These are phyloP conservation scores for Andricus curvator DNA, from an alignment of 2,888 invertebrate species.

Conservation along the genomic window DNA sequence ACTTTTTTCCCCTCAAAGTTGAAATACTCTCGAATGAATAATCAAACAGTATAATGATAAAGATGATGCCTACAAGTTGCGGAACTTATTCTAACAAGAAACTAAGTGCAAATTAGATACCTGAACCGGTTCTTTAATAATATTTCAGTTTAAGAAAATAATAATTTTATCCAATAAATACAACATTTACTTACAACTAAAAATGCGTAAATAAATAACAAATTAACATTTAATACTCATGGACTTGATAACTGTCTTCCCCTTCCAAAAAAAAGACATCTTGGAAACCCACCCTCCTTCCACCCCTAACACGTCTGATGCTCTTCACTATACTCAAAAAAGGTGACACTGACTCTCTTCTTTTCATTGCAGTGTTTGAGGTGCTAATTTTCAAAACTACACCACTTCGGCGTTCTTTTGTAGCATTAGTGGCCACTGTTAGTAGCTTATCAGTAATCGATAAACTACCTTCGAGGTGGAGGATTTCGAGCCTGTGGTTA, in stretches of 20 bases:
- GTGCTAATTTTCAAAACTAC: slow-evolving; percentile 1
- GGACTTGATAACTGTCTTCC: background rate
- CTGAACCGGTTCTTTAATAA: background rate
- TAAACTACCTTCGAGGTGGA: background rate
- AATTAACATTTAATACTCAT: background rate
- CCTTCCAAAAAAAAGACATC: slow-evolving; percentile 10
- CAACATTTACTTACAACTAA: background rate
- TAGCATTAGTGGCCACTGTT: background rate
- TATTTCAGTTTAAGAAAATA: background rate
- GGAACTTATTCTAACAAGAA: background rate
- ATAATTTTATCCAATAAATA: background rate
- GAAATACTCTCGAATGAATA: slow-evolving; percentile 20
- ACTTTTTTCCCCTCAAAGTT: slow-evolving; percentile 16
- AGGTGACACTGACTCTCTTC: background rate
- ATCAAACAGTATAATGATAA: slow-evolving; percentile 8
- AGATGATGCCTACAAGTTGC: background rate
- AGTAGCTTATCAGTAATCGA: background rate
- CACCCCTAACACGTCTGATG: background rate
- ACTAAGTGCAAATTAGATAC: background rate
- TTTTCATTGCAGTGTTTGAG: slow-evolving; percentile 7
- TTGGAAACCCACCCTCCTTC: background rate
- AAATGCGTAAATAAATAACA: background rate
- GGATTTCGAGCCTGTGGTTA: slow-evolving; percentile 7
- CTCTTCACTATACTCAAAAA: slow-evolving; percentile 9
- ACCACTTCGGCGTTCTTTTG: background rate